Conservation (phyloP, 2,113 vertebrate genomes). For the Saiga tatarica region DNA sequence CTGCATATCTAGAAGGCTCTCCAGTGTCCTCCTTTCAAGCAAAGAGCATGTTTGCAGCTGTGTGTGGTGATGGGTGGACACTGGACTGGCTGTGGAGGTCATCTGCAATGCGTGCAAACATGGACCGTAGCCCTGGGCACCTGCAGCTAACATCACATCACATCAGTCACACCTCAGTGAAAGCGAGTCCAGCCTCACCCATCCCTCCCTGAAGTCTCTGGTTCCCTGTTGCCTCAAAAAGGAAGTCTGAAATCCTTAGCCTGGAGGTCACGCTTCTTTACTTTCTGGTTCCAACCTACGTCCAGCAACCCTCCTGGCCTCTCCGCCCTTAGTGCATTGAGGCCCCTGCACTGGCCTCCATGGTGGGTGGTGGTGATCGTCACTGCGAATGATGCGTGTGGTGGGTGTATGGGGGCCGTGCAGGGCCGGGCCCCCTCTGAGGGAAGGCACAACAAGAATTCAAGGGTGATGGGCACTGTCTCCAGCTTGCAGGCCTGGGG, state of each 20-base stretch:
- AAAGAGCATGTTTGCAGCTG: not conserved
- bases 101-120: rapidly evolving
- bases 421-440: not conserved
- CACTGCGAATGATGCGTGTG: not conserved
- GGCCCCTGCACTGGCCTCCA: not conserved
- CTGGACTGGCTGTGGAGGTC: not conserved
- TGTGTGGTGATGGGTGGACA: not conserved
- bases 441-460: not conserved
- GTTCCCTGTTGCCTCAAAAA: not conserved
- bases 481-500: not conserved
- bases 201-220: not conserved
- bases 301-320: not conserved
- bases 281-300: not conserved
- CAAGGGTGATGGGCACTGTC: rapidly evolving
- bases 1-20: not conserved
- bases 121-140: rapidly evolving
- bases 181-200: not conserved
- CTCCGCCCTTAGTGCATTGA: not conserved
- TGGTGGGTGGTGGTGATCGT: rapidly evolving
- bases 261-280: not conserved
- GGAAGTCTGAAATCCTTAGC: not conserved
- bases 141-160: rapidly evolving
- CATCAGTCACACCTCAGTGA: not conserved
- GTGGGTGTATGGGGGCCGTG: rapidly evolving
- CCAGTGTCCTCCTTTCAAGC: not conserved